A percentile compares a stretch with the other conserved stretches of the same genome.
Conservation (phyloP, 2,888 invertebrate species). For the Microctonus hyperodae region DNA sequence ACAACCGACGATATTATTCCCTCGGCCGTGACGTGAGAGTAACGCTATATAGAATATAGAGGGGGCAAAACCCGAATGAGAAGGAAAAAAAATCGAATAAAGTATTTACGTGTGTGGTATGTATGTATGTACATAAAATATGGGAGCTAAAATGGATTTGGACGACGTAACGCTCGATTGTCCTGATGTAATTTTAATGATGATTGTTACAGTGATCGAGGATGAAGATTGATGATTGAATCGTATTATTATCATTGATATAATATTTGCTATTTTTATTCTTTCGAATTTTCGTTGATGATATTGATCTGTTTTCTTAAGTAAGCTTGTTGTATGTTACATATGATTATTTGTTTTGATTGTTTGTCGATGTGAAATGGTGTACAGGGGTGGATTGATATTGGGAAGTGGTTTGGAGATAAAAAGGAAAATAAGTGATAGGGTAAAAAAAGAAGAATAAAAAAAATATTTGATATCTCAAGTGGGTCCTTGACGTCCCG, state of each 20-base stretch:
- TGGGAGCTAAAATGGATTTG: constrained; percentile 47
- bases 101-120: constrained; percentile 5
- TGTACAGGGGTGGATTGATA: background rate
- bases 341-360: background rate
- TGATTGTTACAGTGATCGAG: constrained; percentile 51
- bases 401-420: background rate
- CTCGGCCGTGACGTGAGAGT: constrained; percentile 41
- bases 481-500: constrained; percentile 44
- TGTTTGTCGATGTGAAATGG: background rate
- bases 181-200: constrained; percentile 62
- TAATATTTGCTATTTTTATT: constrained; percentile 26
- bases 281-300: constrained; percentile 20
- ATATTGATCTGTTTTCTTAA: too few species aligned
- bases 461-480: constrained; percentile 1
- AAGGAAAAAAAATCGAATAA: constrained; percentile 39
- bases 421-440: background rate
- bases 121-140: constrained; percentile 17
- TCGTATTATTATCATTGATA: constrained; percentile 43
- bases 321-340: background rate
- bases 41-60: constrained; percentile 31
- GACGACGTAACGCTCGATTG: constrained; percentile 37
- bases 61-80: constrained; percentile 15
- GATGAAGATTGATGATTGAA: constrained; percentile 59
- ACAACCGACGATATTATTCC: constrained; percentile 63
- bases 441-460: background rate